Evolutionary conservation across 2,113 vertebrate species (phyloP).

Genomic region (Psilopsiagon aurifrons): DNA sequence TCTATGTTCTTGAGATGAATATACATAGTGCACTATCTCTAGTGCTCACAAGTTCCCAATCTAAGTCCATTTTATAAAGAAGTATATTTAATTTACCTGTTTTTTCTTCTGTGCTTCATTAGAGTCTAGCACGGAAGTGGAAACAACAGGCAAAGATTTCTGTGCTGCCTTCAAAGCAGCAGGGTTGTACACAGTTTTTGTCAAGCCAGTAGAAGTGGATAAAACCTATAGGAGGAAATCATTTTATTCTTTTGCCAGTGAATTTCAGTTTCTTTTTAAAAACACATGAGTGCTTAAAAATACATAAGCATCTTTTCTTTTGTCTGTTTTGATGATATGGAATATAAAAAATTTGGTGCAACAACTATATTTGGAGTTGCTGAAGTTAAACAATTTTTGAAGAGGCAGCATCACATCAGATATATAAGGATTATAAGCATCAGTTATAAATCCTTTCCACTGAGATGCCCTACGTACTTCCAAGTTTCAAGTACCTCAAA

Average conservation of each 20-base stretch:
- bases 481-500: not conserved
- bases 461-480: not conserved
- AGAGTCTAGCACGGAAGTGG: slow-evolving; percentile 77
- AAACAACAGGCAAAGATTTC: slow-evolving; percentile 80
- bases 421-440: not conserved
- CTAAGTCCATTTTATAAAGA: slow-evolving; percentile 52
- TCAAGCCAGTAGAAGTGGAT: slow-evolving; percentile 92
- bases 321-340: slow-evolving; percentile 3
- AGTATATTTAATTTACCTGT: slow-evolving; percentile 79
- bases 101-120: slow-evolving; percentile 93
- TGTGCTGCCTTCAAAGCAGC: slow-evolving; percentile 91
- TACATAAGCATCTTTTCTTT: slow-evolving; percentile 1
- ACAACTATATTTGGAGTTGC: not conserved
- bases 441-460: not conserved
- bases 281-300: slow-evolving; percentile 27
- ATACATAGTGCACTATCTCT: not conserved
- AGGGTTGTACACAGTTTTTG: slow-evolving; percentile 98
- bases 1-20: not conserved
- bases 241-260: slow-evolving; percentile 71
- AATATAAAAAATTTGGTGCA: slow-evolving; percentile 30
- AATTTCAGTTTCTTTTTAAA: slow-evolving; percentile 1
- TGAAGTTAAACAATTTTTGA: not conserved
- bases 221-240: slow-evolving; percentile 85
- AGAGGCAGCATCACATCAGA: not conserved
- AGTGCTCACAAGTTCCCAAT: slow-evolving; percentile 6